A percentile compares a stretch with the other conserved stretches of the same genome.
Conservation (phyloP, 2,797 vertebrate genomes). For the Molossus molossus region DNA sequence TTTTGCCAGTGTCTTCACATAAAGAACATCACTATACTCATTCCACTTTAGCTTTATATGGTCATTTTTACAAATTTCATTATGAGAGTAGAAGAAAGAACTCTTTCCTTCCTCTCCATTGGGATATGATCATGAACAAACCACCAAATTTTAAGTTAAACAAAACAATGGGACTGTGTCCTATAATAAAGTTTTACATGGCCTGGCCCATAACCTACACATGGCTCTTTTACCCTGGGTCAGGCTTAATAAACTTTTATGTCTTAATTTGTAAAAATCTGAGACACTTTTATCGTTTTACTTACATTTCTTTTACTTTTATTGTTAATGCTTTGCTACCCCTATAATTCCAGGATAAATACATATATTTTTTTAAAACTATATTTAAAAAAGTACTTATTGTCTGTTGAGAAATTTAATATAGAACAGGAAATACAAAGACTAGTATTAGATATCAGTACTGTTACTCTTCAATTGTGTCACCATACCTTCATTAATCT, state of each 20-base stretch:
- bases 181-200: neutral
- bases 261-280: neutral
- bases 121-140: neutral
- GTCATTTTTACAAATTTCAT: neutral
- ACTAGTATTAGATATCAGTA: constrained; percentile 2
- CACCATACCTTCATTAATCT: neutral
- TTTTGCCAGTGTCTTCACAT: neutral
- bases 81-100: neutral
- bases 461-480: neutral
- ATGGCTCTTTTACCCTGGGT: neutral
- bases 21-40: neutral
- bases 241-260: neutral
- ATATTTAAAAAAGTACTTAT: neutral
- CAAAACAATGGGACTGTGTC: neutral
- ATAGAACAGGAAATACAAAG: neutral
- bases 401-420: constrained; percentile 44
- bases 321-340: neutral
- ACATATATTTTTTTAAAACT: neutral
- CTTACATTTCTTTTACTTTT: neutral
- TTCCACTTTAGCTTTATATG: neutral
- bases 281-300: constrained; percentile 33
- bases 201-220: neutral
- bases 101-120: neutral
- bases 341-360: neutral
- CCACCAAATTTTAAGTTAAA: neutral